Evolutionary conservation across 2,113 vertebrate species (phyloP).

Genomic region (Myotis davidii): DNA sequence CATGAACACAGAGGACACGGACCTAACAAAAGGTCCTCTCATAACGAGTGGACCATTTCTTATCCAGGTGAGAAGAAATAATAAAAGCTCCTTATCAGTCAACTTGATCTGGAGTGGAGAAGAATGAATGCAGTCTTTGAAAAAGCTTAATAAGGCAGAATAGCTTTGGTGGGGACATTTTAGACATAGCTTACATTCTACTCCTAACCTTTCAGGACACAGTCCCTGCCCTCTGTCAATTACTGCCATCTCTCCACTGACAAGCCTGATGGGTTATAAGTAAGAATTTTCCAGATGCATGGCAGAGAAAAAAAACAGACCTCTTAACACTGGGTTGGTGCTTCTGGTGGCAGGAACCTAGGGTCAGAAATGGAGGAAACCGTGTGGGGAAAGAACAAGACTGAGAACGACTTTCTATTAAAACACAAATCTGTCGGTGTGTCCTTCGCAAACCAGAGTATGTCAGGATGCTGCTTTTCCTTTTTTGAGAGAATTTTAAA

Average conservation of each 20-base stretch:
- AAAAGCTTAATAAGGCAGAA: conserved; percentile 73
- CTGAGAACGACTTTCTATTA: not conserved
- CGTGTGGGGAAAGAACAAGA: not conserved
- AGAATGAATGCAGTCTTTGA: conserved; percentile 83
- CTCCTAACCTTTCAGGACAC: conserved; percentile 74
- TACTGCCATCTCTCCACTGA: conserved; percentile 77
- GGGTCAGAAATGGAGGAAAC: not conserved
- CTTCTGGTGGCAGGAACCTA: not conserved
- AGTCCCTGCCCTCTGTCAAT: conserved; percentile 80
- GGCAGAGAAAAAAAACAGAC: conserved; percentile 51
- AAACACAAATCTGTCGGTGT: not conserved
- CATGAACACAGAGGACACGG: conserved; percentile 56
- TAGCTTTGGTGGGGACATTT: conserved; percentile 78
- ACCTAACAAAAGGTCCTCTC: conserved; percentile 78
- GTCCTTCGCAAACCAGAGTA: not conserved
- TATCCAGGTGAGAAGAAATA: conserved; percentile 81
- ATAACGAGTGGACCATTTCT: conserved; percentile 63
- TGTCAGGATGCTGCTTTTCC: not conserved
- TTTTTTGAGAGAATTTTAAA: conserved; percentile 2
- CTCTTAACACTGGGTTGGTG: not conserved
- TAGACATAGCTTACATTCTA: conserved; percentile 81
- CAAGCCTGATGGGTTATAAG: conserved; percentile 71
- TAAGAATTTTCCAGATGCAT: conserved; percentile 72
- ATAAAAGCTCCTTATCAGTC: conserved; percentile 79
- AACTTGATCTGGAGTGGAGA: conserved; percentile 73